Evolutionary conservation across 2,888 invertebrate genomes (phyloP).

Genomic region (Caradrina clavipalpis): DNA sequence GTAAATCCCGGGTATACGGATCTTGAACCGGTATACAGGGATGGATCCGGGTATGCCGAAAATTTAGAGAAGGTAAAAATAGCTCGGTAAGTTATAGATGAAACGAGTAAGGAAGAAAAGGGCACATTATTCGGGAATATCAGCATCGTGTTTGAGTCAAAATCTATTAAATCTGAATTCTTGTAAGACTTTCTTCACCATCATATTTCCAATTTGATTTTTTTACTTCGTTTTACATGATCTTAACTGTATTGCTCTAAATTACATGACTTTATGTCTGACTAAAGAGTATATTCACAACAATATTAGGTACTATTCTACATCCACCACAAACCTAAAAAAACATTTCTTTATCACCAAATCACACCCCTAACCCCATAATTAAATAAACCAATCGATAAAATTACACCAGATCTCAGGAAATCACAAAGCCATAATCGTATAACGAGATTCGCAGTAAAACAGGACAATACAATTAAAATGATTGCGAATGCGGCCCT

Average conservation of each 20-base stretch:
- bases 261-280: too few relatives aligned
- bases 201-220: too few relatives aligned
- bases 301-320: not conserved
- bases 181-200: too few relatives aligned
- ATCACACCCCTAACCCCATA: slow-evolving; percentile 47
- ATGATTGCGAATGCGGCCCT: slow-evolving; percentile 85
- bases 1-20: slow-evolving; percentile 86
- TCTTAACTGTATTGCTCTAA: too few relatives aligned
- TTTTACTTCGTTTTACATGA: not conserved
- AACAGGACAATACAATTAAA: slow-evolving; percentile 88
- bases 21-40: slow-evolving; percentile 73
- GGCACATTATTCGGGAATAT: not conserved
- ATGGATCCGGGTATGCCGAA: slow-evolving; percentile 56
- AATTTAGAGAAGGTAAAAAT: not conserved
- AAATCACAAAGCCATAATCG: slow-evolving; percentile 80
- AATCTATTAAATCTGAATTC: too few relatives aligned
- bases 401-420: slow-evolving; percentile 74
- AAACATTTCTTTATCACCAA: slow-evolving; percentile 38
- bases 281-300: not conserved
- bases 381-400: slow-evolving; percentile 67
- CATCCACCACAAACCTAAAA: not conserved
- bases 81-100: not conserved
- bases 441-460: slow-evolving; percentile 89
- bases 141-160: not conserved
- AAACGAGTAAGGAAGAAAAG: not conserved